Evolutionary conservation across 2,113 vertebrate genomes (phyloP).

Genomic region (Triplophysa tibetana): DNA sequence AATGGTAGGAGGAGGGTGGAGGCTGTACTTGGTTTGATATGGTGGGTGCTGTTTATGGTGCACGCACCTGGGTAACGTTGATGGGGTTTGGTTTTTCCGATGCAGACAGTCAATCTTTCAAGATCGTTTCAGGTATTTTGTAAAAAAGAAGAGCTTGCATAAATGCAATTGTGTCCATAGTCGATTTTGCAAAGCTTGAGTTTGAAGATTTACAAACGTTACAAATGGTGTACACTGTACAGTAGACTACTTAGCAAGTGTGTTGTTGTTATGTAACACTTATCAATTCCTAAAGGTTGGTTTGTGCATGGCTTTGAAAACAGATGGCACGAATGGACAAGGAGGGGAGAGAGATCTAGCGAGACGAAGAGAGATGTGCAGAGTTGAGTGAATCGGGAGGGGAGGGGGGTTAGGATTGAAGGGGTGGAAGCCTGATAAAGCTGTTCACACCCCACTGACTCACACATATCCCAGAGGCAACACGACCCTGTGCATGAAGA

Average conservation of each 20-base stretch:
- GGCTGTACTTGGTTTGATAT: conserved; percentile 5
- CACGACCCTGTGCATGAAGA: conserved; percentile 19
- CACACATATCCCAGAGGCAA: conserved; percentile 30
- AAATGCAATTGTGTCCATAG: neutral
- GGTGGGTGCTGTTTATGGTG: neutral
- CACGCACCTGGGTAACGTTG: neutral
- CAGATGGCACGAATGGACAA: conserved; percentile 36
- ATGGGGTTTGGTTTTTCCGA: conserved; percentile 6
- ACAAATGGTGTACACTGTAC: conserved; percentile 7
- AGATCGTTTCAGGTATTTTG: neutral
- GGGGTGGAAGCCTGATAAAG: conserved; percentile 11
- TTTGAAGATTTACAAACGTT: conserved; percentile 28
- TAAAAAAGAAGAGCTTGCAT: neutral
- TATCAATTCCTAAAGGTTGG: conserved; percentile 20
- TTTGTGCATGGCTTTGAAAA: conserved; percentile 29
- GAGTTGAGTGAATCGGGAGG: conserved; percentile 6
- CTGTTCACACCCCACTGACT: conserved; percentile 39
- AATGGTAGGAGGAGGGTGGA: neutral
- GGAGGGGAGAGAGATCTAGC: conserved; percentile 15
- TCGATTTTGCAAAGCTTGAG: neutral
- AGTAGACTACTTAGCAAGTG: conserved; percentile 22
- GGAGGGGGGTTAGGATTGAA: neutral
- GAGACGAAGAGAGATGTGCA: conserved; percentile 9
- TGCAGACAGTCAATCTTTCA: neutral
- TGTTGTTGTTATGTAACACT: conserved; percentile 23